phyloP scores from a whole-genome alignment of 2,888 invertebrate species.

The Leptopilina drosophilae region DNA sequence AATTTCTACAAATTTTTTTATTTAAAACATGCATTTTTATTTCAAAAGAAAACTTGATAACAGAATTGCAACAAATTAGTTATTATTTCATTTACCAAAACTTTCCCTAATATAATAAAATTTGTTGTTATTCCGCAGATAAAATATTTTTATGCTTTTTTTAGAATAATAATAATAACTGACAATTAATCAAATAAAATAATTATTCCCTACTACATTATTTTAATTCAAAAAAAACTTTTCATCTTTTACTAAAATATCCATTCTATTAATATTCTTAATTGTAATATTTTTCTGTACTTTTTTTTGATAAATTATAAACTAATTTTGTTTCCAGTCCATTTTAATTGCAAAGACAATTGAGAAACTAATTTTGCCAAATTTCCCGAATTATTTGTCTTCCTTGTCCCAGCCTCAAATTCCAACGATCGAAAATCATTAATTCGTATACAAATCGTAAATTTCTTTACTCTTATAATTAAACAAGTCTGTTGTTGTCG shows the following conservation, averaged over 20 bases:
- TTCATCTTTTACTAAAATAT: too few relatives aligned
- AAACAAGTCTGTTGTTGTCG: not conserved
- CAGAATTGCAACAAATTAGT: not conserved
- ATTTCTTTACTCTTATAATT: conserved; percentile 9
- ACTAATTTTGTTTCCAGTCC: not conserved
- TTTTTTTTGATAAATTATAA: too few relatives aligned
- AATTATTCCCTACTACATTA: not conserved
- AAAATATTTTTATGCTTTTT: too few relatives aligned
- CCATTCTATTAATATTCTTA: too few relatives aligned
- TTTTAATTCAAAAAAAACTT: too few relatives aligned
- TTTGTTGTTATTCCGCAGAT: too few relatives aligned
- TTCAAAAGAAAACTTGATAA: not conserved
- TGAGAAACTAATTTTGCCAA: not conserved
- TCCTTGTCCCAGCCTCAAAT: not conserved
- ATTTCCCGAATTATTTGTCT: not conserved
- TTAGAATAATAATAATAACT: too few relatives aligned
- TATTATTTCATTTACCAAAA: too few relatives aligned
- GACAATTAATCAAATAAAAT: not conserved
- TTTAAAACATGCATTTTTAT: not conserved
- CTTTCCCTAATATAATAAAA: too few relatives aligned
- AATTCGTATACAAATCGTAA: conserved; percentile 24
- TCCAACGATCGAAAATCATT: not conserved
- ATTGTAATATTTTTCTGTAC: too few relatives aligned
- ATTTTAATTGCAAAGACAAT: not conserved
- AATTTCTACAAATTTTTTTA: not conserved